Evolutionary conservation across 2,113 vertebrate genomes (phyloP), one percentile per base, ranked within the genome.

Genomic region (Aspidoscelis tigris): DNA sequence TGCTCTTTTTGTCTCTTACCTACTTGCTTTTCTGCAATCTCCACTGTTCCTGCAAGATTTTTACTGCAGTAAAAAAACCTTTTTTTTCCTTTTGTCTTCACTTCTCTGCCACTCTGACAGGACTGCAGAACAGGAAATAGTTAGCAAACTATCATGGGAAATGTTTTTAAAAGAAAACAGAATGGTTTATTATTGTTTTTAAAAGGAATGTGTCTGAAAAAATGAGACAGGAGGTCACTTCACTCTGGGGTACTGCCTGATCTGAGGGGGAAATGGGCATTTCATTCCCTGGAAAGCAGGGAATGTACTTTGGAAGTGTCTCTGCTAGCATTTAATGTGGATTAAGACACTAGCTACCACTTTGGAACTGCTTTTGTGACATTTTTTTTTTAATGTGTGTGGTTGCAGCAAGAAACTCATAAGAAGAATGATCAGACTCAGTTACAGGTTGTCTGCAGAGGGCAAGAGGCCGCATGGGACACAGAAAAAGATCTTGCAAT

Each of bases 151-250:
- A 18, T 82, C 90, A 87, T 88, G 90, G 93, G 93, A 89, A 89
- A 89, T 85, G 78, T 92, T 77, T 58, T 22, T 33, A 43, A 39
- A 12, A 24, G 50, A 64, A 71, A 88, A 89, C 91, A 70, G 71
- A 87, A 76, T 84, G 95, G 94, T 96, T 96, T 96, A 92, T 96
- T 96, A 94, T 96, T 96, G 90, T 94, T 95, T 91, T 91, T 88
- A 88, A 88, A 89, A 96, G 91, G 95, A 96, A 96, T 96, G 94
- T 92, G 89, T 92, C 92, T 84, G 80, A 85, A 90, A 92, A 90
- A 61, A 78, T 89, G 88, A 94, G 92, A 90, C 39, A n/a, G 87
- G 93, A 90, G 94, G 93, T 95, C 93, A 92, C 85, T 87, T 88
- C 87, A 87, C 89, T 87, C 2, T 0, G 44, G 72, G 90, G 78